Evolutionary conservation across 1,140 invertebrate genomes (phyloP), one percentile per base, ranked within the genome.

Genomic region (Cheumatopsyche charites): DNA sequence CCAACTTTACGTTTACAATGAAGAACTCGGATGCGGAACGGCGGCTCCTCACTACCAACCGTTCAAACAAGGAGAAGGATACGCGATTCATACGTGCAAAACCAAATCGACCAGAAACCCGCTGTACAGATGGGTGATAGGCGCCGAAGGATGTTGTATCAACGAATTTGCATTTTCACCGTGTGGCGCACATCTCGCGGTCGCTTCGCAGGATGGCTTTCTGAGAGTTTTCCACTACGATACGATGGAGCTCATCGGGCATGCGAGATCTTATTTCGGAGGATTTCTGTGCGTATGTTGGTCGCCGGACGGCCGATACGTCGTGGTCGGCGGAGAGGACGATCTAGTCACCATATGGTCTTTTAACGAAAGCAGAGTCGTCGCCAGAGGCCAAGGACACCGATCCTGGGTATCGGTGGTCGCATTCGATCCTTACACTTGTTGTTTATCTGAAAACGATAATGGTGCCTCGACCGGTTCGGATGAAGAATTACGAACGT

Each of bases 281-380:
- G 97, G 97, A 23, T 91, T 94, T 78, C 80, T 94, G 13, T 99
- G 97, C 82, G 94, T 99, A 13, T 95, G 95, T 79, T 99, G 98
- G 98, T 97, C 96, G 15, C 96, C 96, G 0, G 97, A 99, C 84
- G 92, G 95, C 7, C 92, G 92, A 78, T 96, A 97, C 79, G 92
- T 99, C 43, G 97, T 97, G 1, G 94, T 95, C 1, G 98, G 98
- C 3, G 98, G 98, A 21, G 97, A 99, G 84, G 98, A 99, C 85
- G 98, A 99, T 83, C 85, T 99, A 43, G 92, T 99, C 5, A 98
- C 97, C 7, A 92, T 99, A n/a, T 99, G 95, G 93, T 97, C 94
- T 61, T 91, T 97, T 79, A 85, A 90, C 77, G 96, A 99, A 79
- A 90, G 94, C 77, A 86, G 96, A 62, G 96, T 99, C 9, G 92